These are phyloP conservation scores for Hypercompe scribonia DNA, from an alignment of 2,888 invertebrate genomes.

Conservation along the genomic window DNA sequence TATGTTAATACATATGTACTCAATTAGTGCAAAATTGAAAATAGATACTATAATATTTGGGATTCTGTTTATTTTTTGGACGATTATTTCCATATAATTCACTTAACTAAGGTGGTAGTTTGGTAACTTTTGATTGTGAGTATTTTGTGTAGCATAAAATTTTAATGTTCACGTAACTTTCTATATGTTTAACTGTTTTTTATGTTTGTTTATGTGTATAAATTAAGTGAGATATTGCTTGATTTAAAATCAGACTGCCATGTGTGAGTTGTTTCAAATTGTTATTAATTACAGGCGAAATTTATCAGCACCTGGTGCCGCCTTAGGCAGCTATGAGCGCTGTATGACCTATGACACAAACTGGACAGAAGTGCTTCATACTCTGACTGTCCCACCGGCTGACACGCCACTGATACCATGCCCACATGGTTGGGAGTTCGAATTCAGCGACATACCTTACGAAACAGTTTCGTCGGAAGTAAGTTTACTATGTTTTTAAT, in stretches of 20 bases:
- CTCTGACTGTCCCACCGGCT: conserved; percentile 61
- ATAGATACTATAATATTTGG: too few species aligned
- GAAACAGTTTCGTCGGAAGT: not conserved
- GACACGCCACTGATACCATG: conserved; percentile 64
- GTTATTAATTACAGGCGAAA: conserved; percentile 63
- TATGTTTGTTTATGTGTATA: too few species aligned
- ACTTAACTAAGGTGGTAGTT: too few species aligned
- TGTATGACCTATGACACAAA: conserved; percentile 70
- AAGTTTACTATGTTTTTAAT: not conserved
- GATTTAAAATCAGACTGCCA: not conserved
- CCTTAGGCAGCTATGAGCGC: conserved; percentile 62
- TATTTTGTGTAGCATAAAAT: too few species aligned
- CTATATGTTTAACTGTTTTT: too few species aligned
- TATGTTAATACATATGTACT: too few species aligned
- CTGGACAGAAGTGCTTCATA: conserved; percentile 72
- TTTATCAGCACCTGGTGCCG: conserved; percentile 64
- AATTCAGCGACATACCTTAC: conserved; percentile 58
- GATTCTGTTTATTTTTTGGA: too few species aligned
- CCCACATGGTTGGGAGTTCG: conserved; percentile 74
- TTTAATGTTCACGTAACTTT: too few species aligned
- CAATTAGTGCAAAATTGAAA: too few species aligned
- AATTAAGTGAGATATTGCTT: not conserved
- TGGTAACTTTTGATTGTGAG: too few species aligned
- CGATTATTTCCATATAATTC: too few species aligned
- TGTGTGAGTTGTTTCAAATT: not conserved